A percentile compares a stretch with the other conserved stretches of the same genome.
These are phyloP conservation scores for Sternotherus odoratus DNA, from an alignment of 2,797 vertebrate species.

Conservation along the genomic window DNA sequence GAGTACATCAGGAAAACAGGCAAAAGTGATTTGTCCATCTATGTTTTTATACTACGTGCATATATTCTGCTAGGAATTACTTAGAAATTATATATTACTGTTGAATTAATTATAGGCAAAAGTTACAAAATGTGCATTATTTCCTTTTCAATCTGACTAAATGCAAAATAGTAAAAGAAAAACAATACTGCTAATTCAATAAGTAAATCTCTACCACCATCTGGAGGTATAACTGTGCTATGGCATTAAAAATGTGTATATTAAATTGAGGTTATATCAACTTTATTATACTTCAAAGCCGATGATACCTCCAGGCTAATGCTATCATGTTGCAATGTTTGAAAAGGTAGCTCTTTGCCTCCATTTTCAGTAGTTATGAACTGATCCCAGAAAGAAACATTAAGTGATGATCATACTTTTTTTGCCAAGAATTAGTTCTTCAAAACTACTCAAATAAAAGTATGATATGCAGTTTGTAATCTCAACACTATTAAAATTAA, in stretches of 20 bases:
- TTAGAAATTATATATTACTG: neutral
- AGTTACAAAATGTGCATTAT: neutral
- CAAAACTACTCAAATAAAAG: neutral
- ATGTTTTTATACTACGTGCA: fast-evolving
- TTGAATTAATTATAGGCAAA: neutral
- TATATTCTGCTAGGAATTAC: neutral
- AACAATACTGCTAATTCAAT: neutral
- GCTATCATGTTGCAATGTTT: neutral
- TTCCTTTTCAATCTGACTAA: neutral
- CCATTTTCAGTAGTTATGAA: neutral
- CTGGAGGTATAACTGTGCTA: constrained; percentile 61
- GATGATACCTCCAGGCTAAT: neutral
- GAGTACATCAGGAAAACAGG: neutral
- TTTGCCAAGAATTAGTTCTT: neutral
- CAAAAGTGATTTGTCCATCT: neutral
- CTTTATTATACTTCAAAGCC: neutral
- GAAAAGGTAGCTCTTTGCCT: neutral
- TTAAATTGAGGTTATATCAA: neutral
- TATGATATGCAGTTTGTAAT: neutral
- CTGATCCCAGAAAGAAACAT: neutral
- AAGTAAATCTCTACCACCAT: constrained; percentile 70
- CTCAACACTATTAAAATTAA: neutral
- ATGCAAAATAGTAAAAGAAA: neutral
- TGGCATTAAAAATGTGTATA: neutral
- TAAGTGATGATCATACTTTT: too few relatives aligned